Evolutionary conservation across 2,888 invertebrate species (phyloP), one percentile per base, ranked within the genome.

Genomic region (Noctua fimbriata): DNA sequence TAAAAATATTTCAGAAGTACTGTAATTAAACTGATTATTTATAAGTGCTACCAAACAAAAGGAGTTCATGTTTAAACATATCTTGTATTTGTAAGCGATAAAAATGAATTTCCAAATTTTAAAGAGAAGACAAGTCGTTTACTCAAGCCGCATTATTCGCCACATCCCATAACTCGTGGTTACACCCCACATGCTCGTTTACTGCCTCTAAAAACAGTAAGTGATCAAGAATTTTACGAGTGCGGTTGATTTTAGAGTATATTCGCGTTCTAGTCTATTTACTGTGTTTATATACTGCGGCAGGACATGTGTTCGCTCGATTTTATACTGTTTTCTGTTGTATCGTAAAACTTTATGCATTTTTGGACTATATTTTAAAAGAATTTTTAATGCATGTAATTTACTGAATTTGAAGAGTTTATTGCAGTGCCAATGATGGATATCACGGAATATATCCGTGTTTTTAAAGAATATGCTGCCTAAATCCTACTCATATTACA

Each of bases 191-290:
- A 74, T 79, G 79, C 73, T 73, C n/a, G 81, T 84, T 86, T 87
- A 86, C 67, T 83, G 73, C 81, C 76, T 71, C 84, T 87, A 84
- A 89, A 89, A 89, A 82, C 76, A 81, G 71, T 79, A 80, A 88
- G 86, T 86, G 86, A 89, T 88, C 85, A 84, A 67, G 58, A 82
- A 78, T 73, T 88, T 89, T 89, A 89, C 82, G 88, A 87, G 55
- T 69, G 82, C 73, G 88, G 83, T 86, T 65, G 80, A 75, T 89
- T 84, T 84, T 81, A 83, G 79, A 80, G 81, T 69, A 84, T 87
- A 85, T 81, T 78, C 82, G 47, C 55, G 81, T 84, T 87, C 79
- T 73, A 79, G 70, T 79, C 78, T 80, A 80, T 81, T 89, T 74
- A 69, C 82, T 72, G 16, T 32, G 76, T 82, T 86, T 89, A 79